Base-by-base conservation (phyloP, 2,888 invertebrate genomes). In the Chrysomela aeneicollis region DNA sequence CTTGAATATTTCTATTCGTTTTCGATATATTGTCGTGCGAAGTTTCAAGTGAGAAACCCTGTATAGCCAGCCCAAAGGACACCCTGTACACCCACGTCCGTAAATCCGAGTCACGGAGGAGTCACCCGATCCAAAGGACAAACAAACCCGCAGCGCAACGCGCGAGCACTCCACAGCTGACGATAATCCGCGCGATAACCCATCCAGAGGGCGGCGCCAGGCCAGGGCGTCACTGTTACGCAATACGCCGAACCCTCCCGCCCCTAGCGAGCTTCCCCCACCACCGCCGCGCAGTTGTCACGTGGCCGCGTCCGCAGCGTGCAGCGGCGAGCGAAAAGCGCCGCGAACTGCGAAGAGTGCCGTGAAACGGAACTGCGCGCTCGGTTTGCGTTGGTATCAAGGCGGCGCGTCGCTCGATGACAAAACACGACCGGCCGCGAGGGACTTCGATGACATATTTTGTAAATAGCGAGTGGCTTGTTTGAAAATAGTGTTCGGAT, bases 401-500 rank as follows among this genome's bases (percentile, higher is more conserved):
- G 42, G 42, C 42, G 15, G 42, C 42, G 12, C 42, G 42, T 42
- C 42, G 42, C 37, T 22, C 46, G 17, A 55, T 55, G 21, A 42
- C 46, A 57, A 46, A 46, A 61, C 47, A 50, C 26, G 21, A 47
- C 26, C 50, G 57, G 61, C 35, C 49, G 61, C 53, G 59, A 57
- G 30, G 50, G 42, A 47, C 51, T 58, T 35, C 54, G 46, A 37
- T 61, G 64, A 64, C 62, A 50, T 64, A 63, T 69, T 69, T 69
- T 66, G 59, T 67, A 67, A 67, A 69, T 67, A 64, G 52, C 46
- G 52, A 42, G 58, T 59, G 62, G 60, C 59, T 69, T 69, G 66
- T 63, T 69, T 53, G 30, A 54, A 63, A 64, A 64, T 49, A 63
- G 69, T 67, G 63, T 30, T 58, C 42, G 61, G 51, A 26, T 35